phyloP scores from a whole-genome alignment of 1,140 invertebrate species.

The Caenorhabditis elegans region DNA sequence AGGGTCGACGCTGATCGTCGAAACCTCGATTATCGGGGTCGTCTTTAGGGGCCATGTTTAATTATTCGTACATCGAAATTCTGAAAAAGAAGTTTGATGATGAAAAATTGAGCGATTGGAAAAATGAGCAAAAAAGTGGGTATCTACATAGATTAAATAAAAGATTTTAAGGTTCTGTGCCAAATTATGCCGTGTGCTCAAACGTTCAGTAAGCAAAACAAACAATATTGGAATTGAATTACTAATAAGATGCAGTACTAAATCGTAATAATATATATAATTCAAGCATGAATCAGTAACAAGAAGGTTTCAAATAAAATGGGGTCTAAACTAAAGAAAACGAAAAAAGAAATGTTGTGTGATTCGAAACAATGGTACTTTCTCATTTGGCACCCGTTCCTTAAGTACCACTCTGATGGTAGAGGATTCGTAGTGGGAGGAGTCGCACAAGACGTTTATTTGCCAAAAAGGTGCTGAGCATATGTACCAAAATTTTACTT shows the following conservation, averaged over 20 bases:
- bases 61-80: conserved; percentile 17
- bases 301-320: too few relatives aligned
- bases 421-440: background rate
- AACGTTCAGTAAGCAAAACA: background rate
- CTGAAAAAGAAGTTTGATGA: background rate
- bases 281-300: background rate
- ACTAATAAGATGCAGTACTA: background rate
- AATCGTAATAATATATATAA: background rate
- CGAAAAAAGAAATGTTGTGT: too few relatives aligned
- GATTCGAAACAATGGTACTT: background rate
- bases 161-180: too few relatives aligned
- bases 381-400: background rate
- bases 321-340: background rate
- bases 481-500: conserved; percentile 16
- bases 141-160: too few relatives aligned
- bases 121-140: background rate
- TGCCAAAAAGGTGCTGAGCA: conserved; percentile 3
- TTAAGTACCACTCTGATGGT: conserved; percentile 1
- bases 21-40: conserved; percentile 18
- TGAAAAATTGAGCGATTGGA: background rate
- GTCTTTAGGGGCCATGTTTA: conserved; percentile 25
- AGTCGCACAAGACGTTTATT: background rate
- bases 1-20: conserved; percentile 27
- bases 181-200: too few relatives aligned
- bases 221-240: background rate